phyloP scores from a whole-genome alignment of 92 coral and sea anemone genomes.

The Siderastrea radians region DNA sequence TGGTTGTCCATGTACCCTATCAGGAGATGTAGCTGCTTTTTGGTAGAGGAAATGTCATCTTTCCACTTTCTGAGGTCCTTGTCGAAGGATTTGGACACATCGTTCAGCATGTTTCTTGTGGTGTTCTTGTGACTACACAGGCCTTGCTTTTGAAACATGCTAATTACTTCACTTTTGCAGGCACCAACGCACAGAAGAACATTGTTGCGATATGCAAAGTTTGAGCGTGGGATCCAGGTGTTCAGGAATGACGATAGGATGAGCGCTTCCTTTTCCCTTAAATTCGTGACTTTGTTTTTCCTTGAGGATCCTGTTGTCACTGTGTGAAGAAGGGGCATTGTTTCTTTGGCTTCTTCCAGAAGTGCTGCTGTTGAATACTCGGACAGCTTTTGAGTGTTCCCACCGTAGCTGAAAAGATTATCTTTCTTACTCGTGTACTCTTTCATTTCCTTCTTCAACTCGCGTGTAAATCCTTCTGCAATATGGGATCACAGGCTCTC shows the following conservation, averaged over 20 bases:
- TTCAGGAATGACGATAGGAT: constrained; percentile 1
- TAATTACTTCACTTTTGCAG: neutral
- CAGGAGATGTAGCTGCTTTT: neutral
- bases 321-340: neutral
- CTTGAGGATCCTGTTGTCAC: neutral
- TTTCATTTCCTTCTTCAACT: neutral
- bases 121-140: constrained; percentile 9
- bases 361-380: neutral
- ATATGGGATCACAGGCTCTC: neutral
- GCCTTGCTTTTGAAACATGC: neutral
- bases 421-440: neutral
- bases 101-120: neutral
- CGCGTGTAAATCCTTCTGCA: neutral
- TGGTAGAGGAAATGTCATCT: neutral
- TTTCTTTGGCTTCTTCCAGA: constrained; percentile 1
- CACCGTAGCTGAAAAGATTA: neutral
- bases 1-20: neutral
- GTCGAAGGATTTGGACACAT: neutral
- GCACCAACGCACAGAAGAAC: constrained; percentile 16
- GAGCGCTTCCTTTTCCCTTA: neutral
- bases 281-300: neutral
- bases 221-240: constrained; percentile 25
- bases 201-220: constrained; percentile 14
- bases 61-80: neutral
- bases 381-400: neutral